Base-by-base conservation (phyloP, 2,888 invertebrate genomes). In the Ctenicera cuprea region DNA sequence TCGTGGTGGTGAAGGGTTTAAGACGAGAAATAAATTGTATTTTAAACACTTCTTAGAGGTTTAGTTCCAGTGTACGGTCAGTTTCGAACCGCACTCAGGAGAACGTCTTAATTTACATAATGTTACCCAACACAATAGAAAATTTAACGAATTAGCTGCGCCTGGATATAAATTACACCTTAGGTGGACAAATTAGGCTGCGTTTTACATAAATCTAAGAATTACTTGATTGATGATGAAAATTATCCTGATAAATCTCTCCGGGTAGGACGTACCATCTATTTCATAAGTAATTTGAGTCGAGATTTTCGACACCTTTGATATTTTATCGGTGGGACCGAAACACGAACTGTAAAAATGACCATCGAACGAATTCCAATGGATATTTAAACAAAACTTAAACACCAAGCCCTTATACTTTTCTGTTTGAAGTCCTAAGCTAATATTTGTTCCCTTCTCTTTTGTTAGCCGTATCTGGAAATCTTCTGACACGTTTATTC, bases 391-490 rank as follows among this genome's bases (percentile, higher is more conserved):
- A 50, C 30, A 63, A 54, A 63, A 41, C 62, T 73, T 63, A 33
- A 33, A 59, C 73, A 52, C 61, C 73, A 68, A 73, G 50, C 67
- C 68, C 73, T 68, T 73, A 73, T 45, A 63, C 33, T 63, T 70
- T 62, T 43, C 30, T 73, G 57, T 73, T 73, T 73, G 68, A 48
- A 68, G 73, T 68, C 73, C 73, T 73, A 68, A 63, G 33, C 62
- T 68, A 73, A 73, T 73, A 73, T 73, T 68, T 73, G 68, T 30
- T 62, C 68, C 63, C 64, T 73, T 72, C 48, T 71, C 59, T 45
- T 66, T 70, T 70, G 70, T 62, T 63, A 14, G 70, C 54, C 41
- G 12, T 37, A 62, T 62, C 63, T 52, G 37, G 20, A 20, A 61
- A 33, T 38, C 11, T 20, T 59, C 38, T 22, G 38, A n/a, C 18